Evolutionary conservation across 92 coral and sea anemone species (phyloP), one percentile per base, ranked within the genome.

Genomic region (Scolanthus callimorphus): DNA sequence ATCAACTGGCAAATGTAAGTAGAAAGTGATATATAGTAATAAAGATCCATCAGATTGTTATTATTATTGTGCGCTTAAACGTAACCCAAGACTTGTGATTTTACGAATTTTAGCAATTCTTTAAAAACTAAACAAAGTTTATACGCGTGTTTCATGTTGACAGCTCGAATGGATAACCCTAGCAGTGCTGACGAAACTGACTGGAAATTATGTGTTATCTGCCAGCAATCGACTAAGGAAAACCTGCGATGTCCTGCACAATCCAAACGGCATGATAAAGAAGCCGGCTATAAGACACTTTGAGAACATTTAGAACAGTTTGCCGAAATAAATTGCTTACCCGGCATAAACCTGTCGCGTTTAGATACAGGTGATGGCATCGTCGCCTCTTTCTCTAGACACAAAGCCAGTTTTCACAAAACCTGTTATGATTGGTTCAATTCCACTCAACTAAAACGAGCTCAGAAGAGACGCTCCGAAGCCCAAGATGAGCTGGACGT

Each of bases 211-310:
- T 79, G 85, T 43, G 67, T 66, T 4, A 49, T 70, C 26, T 79
- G 79, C 23, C 85, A 79, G 65, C 20, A 71, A 43, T 28, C 12
- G 43, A 77, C 56, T 6, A 26, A 37, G 20, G 83, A 76, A 31
- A 53, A 44, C n/a, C 55, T 76, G 20, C 78, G 49, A 70, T 62
- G 72, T 44, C 83, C 84, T n/a, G n/a, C n/a, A n/a, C n/a, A n/a
- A n/a, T n/a, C n/a, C n/a, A n/a, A n/a, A n/a, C n/a, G n/a, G n/a
- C n/a, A n/a, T n/a, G n/a, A n/a, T n/a, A n/a, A n/a, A n/a, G n/a
- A n/a, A n/a, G n/a, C n/a, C n/a, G n/a, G 77, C 38, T 77, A 77
- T 49, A 49, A 31, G 39, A 69, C 66, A 20, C 66, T 77, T 9
- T 60, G 54, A 22, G 46, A 28, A 12, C 69, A 62, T 37, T 25